These are phyloP conservation scores for Dinocampus coccinellae DNA, from an alignment of 2,888 invertebrate genomes.

Conservation along the genomic window DNA sequence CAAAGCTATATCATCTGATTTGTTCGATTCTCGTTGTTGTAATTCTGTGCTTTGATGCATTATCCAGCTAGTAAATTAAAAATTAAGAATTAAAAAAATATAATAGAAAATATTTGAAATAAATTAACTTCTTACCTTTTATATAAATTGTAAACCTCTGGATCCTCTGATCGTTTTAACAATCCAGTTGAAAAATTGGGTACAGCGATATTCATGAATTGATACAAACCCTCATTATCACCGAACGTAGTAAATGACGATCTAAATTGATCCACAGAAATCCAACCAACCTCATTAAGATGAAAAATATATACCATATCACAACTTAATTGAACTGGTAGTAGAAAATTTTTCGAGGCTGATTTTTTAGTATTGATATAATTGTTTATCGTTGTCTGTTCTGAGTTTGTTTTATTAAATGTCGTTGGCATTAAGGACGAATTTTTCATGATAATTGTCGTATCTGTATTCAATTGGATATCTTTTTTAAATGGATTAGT, in stretches of 20 bases:
- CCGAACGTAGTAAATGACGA: conserved; percentile 48
- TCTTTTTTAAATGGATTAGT: conserved; percentile 43
- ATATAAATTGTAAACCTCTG: conserved; percentile 41
- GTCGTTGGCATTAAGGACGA: conserved; percentile 14
- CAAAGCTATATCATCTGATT: not conserved
- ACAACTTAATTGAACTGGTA: conserved; percentile 37
- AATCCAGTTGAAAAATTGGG: conserved; percentile 37
- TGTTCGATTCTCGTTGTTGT: not conserved
- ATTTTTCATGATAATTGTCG: not conserved
- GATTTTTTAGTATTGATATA: not conserved
- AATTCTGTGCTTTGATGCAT: too few species aligned
- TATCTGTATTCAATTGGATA: not conserved
- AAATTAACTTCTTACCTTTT: not conserved
- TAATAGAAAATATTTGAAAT: not conserved
- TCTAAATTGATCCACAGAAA: conserved; percentile 52
- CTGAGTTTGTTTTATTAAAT: not conserved
- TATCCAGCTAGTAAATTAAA: not conserved
- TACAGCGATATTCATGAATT: conserved; percentile 38
- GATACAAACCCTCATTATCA: conserved; percentile 35
- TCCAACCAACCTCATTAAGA: conserved; percentile 52
- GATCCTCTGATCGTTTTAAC: conserved; percentile 44
- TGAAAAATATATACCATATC: conserved; percentile 49
- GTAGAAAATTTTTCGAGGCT: not conserved
- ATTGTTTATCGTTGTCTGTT: not conserved
- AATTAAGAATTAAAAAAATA: not conserved